Percentiles rank a stretch among this genome's conserved stretches.
Evolutionary conservation across 2,888 invertebrate species (phyloP).

Genomic region (Pocota personata): DNA sequence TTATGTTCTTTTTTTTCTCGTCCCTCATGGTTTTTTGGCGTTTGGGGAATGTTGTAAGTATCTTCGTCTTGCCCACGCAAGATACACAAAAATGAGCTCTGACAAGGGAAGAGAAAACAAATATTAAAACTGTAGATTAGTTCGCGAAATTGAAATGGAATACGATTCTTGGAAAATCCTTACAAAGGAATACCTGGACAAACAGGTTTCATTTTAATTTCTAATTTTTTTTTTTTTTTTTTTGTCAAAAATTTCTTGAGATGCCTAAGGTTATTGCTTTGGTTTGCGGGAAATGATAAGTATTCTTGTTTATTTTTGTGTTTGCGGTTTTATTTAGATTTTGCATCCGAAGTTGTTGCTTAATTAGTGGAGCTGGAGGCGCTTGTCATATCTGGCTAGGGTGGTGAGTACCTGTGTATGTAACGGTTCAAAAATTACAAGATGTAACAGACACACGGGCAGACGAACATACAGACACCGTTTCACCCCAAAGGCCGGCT

Average conservation of each 20-base stretch:
- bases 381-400: background rate
- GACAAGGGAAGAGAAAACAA: conserved; percentile 8
- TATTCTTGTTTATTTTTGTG: background rate
- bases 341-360: background rate
- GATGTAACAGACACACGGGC: too few species aligned
- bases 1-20: conserved; percentile 5
- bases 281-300: background rate
- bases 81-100: background rate
- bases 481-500: too few species aligned
- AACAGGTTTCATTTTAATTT: conserved; percentile 7
- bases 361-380: background rate
- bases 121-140: conserved; percentile 18
- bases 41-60: conserved; percentile 2
- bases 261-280: background rate
- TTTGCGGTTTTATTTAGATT: background rate
- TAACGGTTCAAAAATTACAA: too few species aligned
- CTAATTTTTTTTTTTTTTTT: background rate
- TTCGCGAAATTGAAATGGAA: conserved; percentile 23
- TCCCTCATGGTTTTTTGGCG: background rate
- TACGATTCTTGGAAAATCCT: background rate
- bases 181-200: conserved; percentile 24
- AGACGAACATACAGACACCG: too few species aligned
- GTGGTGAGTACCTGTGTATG: too few species aligned
- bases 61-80: background rate
- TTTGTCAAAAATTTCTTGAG: background rate